phyloP scores from a whole-genome alignment of 2,888 invertebrate genomes.

The Malthinus seriepunctatus region DNA sequence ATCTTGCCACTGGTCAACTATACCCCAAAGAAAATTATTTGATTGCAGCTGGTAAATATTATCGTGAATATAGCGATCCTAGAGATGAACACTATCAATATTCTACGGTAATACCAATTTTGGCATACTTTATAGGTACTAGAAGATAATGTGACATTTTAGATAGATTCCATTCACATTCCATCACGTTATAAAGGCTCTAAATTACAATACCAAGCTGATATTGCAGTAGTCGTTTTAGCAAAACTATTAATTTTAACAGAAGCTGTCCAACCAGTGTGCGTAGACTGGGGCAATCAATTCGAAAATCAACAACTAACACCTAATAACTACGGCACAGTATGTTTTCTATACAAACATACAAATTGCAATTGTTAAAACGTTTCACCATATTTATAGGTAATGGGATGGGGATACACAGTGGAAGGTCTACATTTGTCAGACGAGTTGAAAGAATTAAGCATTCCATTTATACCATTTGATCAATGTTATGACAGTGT shows the following conservation, averaged over 20 bases:
- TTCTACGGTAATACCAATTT: background rate
- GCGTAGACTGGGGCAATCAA: slow-evolving; percentile 39
- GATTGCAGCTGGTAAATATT: slow-evolving; percentile 44
- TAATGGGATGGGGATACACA: slow-evolving; percentile 28
- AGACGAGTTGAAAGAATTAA: slow-evolving; percentile 31
- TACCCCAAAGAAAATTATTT: slow-evolving; percentile 20
- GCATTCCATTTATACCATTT: slow-evolving; percentile 27
- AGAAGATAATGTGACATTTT: background rate
- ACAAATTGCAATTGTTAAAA: too few species aligned
- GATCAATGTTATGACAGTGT: slow-evolving; percentile 29
- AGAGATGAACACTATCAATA: slow-evolving; percentile 30
- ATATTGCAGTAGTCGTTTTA: slow-evolving; percentile 48
- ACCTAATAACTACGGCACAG: slow-evolving; percentile 35
- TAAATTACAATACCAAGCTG: slow-evolving; percentile 38
- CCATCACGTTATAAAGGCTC: slow-evolving; percentile 37
- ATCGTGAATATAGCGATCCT: slow-evolving; percentile 35
- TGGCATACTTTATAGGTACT: too few species aligned
- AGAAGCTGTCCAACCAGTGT: slow-evolving; percentile 47
- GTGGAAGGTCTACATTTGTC: slow-evolving; percentile 33
- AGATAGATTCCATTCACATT: slow-evolving; percentile 36
- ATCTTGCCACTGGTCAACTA: slow-evolving; percentile 10
- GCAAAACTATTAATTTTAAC: slow-evolving; percentile 40
- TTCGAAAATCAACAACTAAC: slow-evolving; percentile 18
- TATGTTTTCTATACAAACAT: too few species aligned
- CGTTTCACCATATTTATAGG: too few species aligned